phyloP scores from a whole-genome alignment of 2,797 vertebrate genomes.

The Chelon auratus region DNA sequence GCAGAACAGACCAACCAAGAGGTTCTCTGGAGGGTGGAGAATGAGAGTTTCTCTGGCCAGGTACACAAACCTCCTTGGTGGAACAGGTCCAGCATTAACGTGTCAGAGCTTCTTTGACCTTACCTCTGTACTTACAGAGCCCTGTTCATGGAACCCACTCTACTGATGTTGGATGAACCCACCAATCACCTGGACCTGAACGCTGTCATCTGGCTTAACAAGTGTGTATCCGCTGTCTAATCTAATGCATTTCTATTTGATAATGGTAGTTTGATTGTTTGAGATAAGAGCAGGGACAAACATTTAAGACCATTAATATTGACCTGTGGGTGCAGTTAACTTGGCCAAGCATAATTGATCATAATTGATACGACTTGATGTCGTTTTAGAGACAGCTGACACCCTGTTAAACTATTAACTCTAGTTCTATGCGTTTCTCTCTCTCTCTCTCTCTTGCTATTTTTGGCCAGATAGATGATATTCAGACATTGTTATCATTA shows the following conservation, averaged over 20 bases:
- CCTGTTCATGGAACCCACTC: constrained; percentile 93
- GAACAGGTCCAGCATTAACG: background rate
- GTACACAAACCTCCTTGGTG: constrained; percentile 63
- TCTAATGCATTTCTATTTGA: background rate
- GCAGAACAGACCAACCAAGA: constrained; percentile 93
- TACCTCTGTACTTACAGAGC: constrained; percentile 79
- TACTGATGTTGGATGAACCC: constrained; percentile 94
- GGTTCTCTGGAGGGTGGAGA: constrained; percentile 95
- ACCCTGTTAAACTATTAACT: too few species aligned
- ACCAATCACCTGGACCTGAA: constrained; percentile 96
- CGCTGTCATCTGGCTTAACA: constrained; percentile 96
- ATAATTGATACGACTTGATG: too few species aligned
- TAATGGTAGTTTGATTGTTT: background rate
- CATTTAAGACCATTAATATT: background rate
- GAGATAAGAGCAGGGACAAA: background rate
- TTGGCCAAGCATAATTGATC: background rate
- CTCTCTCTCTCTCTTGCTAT: too few species aligned
- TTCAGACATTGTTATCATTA: too few species aligned
- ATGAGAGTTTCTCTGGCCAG: constrained; percentile 96
- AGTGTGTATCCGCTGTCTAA: constrained; percentile 74
- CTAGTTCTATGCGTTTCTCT: too few species aligned
- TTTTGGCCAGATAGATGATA: too few species aligned
- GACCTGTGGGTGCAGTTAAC: background rate
- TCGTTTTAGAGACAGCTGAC: too few species aligned
- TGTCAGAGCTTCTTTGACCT: background rate